Base-by-base conservation (phyloP, 2,113 vertebrate species). In the Callopanchax toddi region DNA sequence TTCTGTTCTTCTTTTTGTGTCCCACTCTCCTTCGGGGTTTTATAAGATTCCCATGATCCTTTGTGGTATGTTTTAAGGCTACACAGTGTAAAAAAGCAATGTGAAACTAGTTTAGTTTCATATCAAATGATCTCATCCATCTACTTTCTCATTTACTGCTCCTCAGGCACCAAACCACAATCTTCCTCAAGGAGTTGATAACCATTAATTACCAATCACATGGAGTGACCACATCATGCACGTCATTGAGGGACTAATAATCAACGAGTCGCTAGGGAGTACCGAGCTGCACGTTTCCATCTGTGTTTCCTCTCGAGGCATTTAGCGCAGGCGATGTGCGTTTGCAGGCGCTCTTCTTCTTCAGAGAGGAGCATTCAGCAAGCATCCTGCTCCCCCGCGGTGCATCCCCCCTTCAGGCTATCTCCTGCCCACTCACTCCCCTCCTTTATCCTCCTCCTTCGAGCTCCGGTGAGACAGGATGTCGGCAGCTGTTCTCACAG, bases 401-500 rank as follows among this genome's bases (percentile, higher is more conserved):
- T 75, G 79, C 49, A 6, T 73, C 81, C 71, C 23, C 82, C 70
- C 88, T 79, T 67, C 74, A 76, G 84, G 86, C 84, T 75, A 73
- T 49, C 68, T 78, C 80, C 72, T 64, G 7, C 82, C 82, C 71
- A 81, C 76, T 71, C 56, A 2, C 67, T 75, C 52, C 42, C 51
- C 61, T 53, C 49, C 61, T 51, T 65, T 66, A 74, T 60, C 56
- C 80, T 23, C 25, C 25, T 4, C 22, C 11, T n/a, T 76, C 66
- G 52, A 67, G 77, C 79, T 76, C 76, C 59, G 42, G 61, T 67
- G 78, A 86, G 80, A 85, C 59, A 56, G 81, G 81, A 76, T 11
- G 66, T 78, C 78, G 42, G 74, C 84, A 88, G 87, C 86, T 87
- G 86, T 86, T 86, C 79, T 83, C 61, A 72, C 76, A 68, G 76